phyloP scores from a whole-genome alignment of 35 echinoderm and acorn worm species.

The Lytechinus pictus region DNA sequence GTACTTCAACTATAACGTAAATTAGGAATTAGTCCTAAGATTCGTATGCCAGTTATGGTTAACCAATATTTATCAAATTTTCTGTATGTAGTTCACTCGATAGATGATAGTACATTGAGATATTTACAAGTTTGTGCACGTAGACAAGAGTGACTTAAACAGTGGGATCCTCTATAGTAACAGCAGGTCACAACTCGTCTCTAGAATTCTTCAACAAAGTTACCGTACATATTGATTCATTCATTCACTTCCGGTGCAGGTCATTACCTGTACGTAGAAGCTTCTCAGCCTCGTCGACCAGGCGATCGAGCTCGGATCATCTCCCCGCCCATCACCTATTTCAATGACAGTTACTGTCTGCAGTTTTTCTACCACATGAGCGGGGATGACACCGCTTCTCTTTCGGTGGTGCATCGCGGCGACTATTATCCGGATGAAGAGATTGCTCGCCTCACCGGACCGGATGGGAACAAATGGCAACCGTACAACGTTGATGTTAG shows the following conservation, averaged over 20 bases:
- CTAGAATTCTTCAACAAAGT: no score
- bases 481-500: background rate
- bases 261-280: constrained; percentile 72
- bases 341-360: constrained; percentile 46
- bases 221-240: background rate
- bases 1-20: no score
- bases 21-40: no score
- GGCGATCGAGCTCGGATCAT: constrained; percentile 58
- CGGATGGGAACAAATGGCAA: background rate
- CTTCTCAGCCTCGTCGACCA: constrained; percentile 64
- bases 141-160: no score
- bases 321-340: constrained; percentile 31
- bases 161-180: no score
- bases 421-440: constrained; percentile 23
- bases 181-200: no score
- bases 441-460: background rate
- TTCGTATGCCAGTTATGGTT: no score
- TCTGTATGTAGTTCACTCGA: no score
- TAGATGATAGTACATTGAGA: no score
- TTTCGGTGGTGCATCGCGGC: constrained; percentile 15
- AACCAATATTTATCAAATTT: no score
- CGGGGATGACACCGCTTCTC: constrained; percentile 54
- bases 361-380: constrained; percentile 82
- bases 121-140: no score
- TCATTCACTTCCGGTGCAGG: constrained; percentile 28